phyloP scores from a whole-genome alignment of 2,113 vertebrate genomes.

The Pluvianellus socialis region DNA sequence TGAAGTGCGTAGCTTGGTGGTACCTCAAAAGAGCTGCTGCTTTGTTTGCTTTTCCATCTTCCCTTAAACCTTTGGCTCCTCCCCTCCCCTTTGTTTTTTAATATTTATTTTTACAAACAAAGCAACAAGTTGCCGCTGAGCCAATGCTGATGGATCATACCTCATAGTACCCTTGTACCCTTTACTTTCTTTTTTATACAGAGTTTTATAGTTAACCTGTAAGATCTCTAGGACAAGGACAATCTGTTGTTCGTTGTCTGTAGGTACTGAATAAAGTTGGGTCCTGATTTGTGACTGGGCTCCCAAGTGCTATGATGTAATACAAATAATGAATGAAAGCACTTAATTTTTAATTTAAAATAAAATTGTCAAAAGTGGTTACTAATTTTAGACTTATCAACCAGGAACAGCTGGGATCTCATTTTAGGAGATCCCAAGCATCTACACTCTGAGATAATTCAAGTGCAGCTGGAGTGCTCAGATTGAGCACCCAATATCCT shows the following conservation, averaged over 20 bases:
- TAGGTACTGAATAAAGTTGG: background rate
- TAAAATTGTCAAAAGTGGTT: conserved; percentile 35
- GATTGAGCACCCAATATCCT: conserved; percentile 47
- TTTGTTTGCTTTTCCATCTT: background rate
- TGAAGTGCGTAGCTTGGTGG: background rate
- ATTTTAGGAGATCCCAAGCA: conserved; percentile 55
- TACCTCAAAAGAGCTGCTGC: background rate
- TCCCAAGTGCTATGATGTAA: conserved; percentile 13
- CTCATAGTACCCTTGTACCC: background rate
- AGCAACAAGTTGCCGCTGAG: background rate
- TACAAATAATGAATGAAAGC: conserved; percentile 50
- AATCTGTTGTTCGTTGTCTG: background rate
- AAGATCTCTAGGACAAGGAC: background rate
- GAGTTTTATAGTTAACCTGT: background rate
- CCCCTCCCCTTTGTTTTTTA: background rate
- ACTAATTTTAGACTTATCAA: conserved; percentile 53
- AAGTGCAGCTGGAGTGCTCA: conserved; percentile 46
- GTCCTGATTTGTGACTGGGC: background rate
- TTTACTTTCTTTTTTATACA: background rate
- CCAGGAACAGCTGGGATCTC: conserved; percentile 57
- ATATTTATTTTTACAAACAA: background rate
- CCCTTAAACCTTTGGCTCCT: background rate
- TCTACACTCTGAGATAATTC: conserved; percentile 26
- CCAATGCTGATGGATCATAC: background rate
- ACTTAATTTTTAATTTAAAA: conserved; percentile 62